phyloP scores from a whole-genome alignment of 2,113 vertebrate genomes.

The Pachycephala philippinensis region DNA sequence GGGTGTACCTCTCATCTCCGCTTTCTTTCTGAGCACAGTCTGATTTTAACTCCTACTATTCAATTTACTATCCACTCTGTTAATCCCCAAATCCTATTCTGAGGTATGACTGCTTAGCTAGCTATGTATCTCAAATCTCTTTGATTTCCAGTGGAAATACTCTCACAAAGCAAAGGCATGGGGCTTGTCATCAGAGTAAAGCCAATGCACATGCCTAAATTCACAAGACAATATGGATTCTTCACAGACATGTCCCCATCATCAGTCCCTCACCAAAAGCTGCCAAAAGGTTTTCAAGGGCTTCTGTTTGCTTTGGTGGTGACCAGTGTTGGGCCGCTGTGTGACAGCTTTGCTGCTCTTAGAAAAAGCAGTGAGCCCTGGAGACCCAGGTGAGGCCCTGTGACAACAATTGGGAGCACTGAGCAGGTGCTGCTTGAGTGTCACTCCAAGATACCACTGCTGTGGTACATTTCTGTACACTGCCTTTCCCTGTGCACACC shows the following conservation, averaged over 20 bases:
- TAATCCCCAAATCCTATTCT: slow-evolving; percentile 63
- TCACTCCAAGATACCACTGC: neutral
- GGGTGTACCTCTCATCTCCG: slow-evolving; percentile 21
- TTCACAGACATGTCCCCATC: neutral
- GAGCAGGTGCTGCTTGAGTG: neutral
- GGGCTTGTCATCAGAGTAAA: neutral
- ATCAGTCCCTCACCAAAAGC: neutral
- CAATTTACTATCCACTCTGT: slow-evolving; percentile 52
- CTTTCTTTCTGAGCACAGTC: neutral
- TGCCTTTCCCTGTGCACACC: neutral
- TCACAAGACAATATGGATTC: neutral
- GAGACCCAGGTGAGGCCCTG: neutral
- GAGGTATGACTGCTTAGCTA: slow-evolving; percentile 62
- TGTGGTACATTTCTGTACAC: neutral
- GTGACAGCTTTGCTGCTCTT: neutral
- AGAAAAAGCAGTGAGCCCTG: neutral
- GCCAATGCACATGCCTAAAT: neutral
- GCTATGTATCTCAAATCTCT: slow-evolving; percentile 55
- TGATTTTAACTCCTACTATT: slow-evolving; percentile 62
- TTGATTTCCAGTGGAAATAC: slow-evolving; percentile 47
- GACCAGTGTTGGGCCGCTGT: rapidly evolving
- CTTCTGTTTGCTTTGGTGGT: neutral
- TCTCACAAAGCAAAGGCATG: neutral
- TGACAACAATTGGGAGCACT: neutral
- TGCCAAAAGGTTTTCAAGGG: neutral